phyloP scores from a whole-genome alignment of 64 coral and sea anemone genomes.

The Orbicella faveolata region DNA sequence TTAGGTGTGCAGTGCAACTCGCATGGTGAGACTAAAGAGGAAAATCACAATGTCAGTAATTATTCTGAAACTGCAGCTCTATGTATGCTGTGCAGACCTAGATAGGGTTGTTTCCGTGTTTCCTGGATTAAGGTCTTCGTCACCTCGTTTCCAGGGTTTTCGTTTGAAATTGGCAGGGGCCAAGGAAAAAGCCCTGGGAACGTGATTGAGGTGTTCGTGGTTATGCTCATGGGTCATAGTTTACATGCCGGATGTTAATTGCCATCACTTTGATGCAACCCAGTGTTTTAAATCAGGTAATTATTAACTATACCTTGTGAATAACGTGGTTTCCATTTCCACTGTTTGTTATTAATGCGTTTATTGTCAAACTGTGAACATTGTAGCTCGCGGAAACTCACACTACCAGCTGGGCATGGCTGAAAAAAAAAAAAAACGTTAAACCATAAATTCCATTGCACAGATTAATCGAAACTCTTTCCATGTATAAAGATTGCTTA shows the following conservation, averaged over 20 bases:
- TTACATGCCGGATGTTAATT: too few relatives aligned
- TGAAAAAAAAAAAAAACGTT: background rate
- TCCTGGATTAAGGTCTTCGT: background rate
- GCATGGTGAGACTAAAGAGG: conserved; percentile 50
- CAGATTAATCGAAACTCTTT: background rate
- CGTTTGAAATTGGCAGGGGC: too few relatives aligned
- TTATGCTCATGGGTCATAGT: too few relatives aligned
- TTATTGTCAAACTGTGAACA: conserved; percentile 68
- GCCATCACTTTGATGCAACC: too few relatives aligned
- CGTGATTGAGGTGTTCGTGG: too few relatives aligned
- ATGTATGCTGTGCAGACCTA: background rate
- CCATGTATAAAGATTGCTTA: background rate
- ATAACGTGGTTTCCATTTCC: conserved; percentile 79
- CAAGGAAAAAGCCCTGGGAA: too few relatives aligned
- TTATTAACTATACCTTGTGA: background rate
- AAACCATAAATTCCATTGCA: background rate
- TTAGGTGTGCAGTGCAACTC: conserved; percentile 85
- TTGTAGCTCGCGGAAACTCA: conserved; percentile 74
- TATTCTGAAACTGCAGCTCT: background rate
- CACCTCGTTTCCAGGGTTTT: too few relatives aligned
- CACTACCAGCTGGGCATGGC: conserved; percentile 54
- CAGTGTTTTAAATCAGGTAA: background rate
- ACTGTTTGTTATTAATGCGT: conserved; percentile 52
- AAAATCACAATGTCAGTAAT: background rate
- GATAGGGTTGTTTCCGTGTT: too few relatives aligned